Percentiles rank a stretch among this genome's conserved stretches.
Conservation (phyloP, 2,113 vertebrate genomes). For the Scomber colias region DNA sequence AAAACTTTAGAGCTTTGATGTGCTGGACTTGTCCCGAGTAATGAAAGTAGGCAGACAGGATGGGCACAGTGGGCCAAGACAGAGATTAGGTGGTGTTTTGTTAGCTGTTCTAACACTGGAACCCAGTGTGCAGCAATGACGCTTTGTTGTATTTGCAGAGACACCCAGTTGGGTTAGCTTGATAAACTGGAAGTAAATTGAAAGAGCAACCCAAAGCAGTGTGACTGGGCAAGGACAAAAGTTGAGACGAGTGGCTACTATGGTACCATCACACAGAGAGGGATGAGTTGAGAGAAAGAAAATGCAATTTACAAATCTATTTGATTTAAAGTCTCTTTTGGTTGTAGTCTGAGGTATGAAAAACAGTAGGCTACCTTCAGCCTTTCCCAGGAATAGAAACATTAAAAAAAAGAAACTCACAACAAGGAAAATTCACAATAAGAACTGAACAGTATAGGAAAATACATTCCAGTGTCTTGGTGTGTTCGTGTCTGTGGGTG, state of each 20-base stretch:
- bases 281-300: conserved; percentile 15
- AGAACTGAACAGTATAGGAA: neutral
- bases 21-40: conserved; percentile 63
- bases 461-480: neutral
- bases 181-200: conserved; percentile 82
- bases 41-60: conserved; percentile 73
- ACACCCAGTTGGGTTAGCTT: conserved; percentile 68
- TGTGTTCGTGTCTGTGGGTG: neutral
- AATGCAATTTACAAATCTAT: conserved; percentile 17
- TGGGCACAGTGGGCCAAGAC: conserved; percentile 46
- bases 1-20: conserved; percentile 74
- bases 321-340: conserved; percentile 19
- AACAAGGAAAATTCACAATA: neutral
- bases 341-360: neutral
- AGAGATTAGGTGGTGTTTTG: conserved; percentile 79
- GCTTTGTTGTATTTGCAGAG: conserved; percentile 69
- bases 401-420: neutral
- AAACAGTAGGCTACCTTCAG: neutral
- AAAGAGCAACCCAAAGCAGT: conserved; percentile 80
- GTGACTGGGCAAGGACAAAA: conserved; percentile 75
- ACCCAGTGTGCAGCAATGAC: conserved; percentile 59
- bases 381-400: neutral
- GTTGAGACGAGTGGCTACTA: conserved; percentile 59
- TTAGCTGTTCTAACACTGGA: conserved; percentile 60
- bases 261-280: conserved; percentile 12